A percentile compares a stretch with the other conserved stretches of the same genome.
Conservation (phyloP, 2,113 vertebrate species). For the Abramis brama region DNA sequence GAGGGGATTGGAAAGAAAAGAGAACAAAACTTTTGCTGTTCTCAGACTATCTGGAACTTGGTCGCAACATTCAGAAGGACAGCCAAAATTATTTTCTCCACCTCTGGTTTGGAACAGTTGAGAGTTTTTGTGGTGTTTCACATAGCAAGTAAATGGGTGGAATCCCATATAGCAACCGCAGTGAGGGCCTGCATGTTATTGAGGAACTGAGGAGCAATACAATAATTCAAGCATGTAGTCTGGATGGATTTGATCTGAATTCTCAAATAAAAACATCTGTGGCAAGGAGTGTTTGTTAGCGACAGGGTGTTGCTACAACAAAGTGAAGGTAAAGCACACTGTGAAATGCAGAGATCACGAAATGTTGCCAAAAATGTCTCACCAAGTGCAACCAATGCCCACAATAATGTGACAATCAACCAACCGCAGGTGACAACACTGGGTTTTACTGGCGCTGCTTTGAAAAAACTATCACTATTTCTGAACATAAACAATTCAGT, state of each 20-base stretch:
- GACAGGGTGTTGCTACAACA: constrained; percentile 41
- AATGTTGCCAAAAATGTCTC: constrained; percentile 29
- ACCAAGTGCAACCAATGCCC: background rate
- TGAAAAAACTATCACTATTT: background rate
- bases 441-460: background rate
- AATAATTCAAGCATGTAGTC: constrained; percentile 6
- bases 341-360: background rate
- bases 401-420: constrained; percentile 20
- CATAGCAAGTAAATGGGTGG: constrained; percentile 5
- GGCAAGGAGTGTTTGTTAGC: constrained; percentile 29
- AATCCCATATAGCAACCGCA: constrained; percentile 22
- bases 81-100: background rate
- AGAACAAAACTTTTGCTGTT: constrained; percentile 30
- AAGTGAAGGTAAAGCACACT: background rate
- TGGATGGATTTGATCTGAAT: background rate
- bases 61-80: constrained; percentile 9
- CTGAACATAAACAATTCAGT: background rate
- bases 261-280: background rate
- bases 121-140: background rate
- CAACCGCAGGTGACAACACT: background rate
- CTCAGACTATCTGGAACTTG: constrained; percentile 2
- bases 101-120: constrained; percentile 32
- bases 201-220: constrained; percentile 5
- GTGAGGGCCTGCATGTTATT: background rate
- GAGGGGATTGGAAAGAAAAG: constrained; percentile 50